Evolutionary conservation across 1,140 invertebrate species (phyloP), one percentile per base, ranked within the genome.

Genomic region (Sinonovacula constricta): DNA sequence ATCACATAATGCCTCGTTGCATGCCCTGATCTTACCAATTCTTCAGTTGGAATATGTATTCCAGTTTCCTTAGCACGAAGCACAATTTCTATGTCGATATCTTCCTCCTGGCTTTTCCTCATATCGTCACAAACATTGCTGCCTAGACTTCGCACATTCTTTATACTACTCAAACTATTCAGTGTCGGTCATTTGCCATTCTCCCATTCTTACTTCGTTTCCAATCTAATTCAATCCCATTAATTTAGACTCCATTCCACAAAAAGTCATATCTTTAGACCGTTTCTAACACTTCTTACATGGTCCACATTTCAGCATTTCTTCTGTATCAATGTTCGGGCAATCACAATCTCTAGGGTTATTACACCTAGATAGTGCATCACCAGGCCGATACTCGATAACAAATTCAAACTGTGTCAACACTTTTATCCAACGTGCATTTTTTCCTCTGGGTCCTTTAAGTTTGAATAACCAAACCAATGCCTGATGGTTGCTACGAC

Each of bases 381-480:
- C 86, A 5, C 74, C 81, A 71, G 86, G 83, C n/a, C n/a, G n/a
- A n/a, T n/a, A n/a, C n/a, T n/a, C n/a, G n/a, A n/a, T n/a, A n/a
- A n/a, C 14, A 56, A 87, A 67, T n/a, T 86, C 63, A 65, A 76
- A 88, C 26, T 24, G 31, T 68, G 79, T 76, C n/a, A 88, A 53
- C 33, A 31, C 34, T 22, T 88, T 49, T 14, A 75, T 66, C 87
- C 83, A 88, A 15, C 85, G 39, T 7, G 80, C 81, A 36, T 83
- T 56, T 56, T 81, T 81, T 1, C 75, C 80, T 24, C 34, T 68
- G 3, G 85, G 79, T 39, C 66, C 57, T 22, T 77, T 80, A 18
- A 68, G 24, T 31, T 26, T 66, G 7, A 51, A 18, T 26, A 83
- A 28, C 80, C 80, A 85, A 49, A 67, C 82, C 12, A 84, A 31